Evolutionary conservation across 2,888 invertebrate genomes (phyloP), one percentile per base, ranked within the genome.

Genomic region (Chalcis sispes): DNA sequence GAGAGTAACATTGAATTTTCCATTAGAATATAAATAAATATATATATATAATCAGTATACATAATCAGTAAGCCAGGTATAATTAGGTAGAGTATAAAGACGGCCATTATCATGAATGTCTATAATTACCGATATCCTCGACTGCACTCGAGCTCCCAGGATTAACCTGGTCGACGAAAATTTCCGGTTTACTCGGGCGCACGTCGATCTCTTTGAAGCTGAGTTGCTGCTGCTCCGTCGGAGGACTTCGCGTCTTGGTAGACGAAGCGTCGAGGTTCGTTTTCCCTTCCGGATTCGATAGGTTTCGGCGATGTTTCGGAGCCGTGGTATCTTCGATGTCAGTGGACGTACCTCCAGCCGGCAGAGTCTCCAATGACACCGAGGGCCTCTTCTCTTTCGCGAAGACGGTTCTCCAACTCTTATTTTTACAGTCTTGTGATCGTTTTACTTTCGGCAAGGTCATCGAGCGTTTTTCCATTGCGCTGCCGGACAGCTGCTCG

Each of bases 341-440:
- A 3, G 70, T 27, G 4, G 80, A 79, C 1, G 87, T 81, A 25
- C 62, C 52, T 1, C 74, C 62, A 5, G 81, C 80, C 5, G 88
- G 84, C 23, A 88, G 76, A 13, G 82, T 83, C 67, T 88, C 89
- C 67, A 88, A 64, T 13, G 89, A 88, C 4, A 86, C 80, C 10
- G 88, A 88, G 0, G 89, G 87, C 66, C 86, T 82, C 36, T 87
- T 87, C 61, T 88, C 88, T 71, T 89, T 89, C 1, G 85, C 84
- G 70, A 89, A 88, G 1, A 88, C 86, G 61, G 85, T 85, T 18
- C 85, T 79, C 88, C 89, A 88, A 62, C 88, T 85, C 25, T 85
- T 87, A 79, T 85, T 86, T 75, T 85, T 86, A 13, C 82, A 82
- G 40, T 87, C 87, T 40, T 87, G 85, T 4, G 86, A 85, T 48